These are phyloP conservation scores for Yasuhikotakia modesta DNA, from an alignment of 2,797 vertebrate species.

Conservation along the genomic window DNA sequence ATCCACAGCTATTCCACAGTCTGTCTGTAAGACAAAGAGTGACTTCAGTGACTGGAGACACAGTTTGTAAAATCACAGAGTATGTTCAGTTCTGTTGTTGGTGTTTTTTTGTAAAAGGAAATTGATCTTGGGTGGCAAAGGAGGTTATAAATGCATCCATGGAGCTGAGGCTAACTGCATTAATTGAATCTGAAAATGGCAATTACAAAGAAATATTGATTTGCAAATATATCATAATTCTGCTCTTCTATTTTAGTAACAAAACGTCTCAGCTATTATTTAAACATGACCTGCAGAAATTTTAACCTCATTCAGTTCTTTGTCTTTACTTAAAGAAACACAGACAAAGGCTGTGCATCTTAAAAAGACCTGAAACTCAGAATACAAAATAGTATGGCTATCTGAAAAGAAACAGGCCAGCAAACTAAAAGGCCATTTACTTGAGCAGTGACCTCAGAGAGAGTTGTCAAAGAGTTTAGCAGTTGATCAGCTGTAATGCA, in stretches of 20 bases:
- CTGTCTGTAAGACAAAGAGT: conserved; percentile 37
- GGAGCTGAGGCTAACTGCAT: background rate
- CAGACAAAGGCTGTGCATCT: background rate
- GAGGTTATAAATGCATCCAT: background rate
- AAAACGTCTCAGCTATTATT: conserved; percentile 4
- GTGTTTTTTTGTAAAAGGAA: conserved; percentile 7
- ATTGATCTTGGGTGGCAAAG: background rate
- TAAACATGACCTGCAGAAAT: background rate
- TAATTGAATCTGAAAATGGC: background rate
- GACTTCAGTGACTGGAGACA: conserved; percentile 31
- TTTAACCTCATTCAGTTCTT: background rate
- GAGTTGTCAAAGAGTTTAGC: conserved; percentile 38
- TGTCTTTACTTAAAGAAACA: background rate
- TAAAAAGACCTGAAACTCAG: background rate
- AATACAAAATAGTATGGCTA: conserved; percentile 18
- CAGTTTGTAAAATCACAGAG: conserved; percentile 28
- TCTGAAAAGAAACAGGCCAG: conserved; percentile 20
- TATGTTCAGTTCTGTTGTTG: background rate
- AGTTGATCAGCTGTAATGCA: conserved; percentile 39
- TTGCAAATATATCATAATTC: background rate
- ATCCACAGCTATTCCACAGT: conserved; percentile 17
- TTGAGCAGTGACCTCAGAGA: conserved; percentile 1
- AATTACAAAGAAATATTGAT: background rate
- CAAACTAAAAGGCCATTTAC: conserved; percentile 38
- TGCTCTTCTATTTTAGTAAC: background rate